phyloP scores from a whole-genome alignment of 2,797 vertebrate species.

The Enteromius thamalakanensis region DNA sequence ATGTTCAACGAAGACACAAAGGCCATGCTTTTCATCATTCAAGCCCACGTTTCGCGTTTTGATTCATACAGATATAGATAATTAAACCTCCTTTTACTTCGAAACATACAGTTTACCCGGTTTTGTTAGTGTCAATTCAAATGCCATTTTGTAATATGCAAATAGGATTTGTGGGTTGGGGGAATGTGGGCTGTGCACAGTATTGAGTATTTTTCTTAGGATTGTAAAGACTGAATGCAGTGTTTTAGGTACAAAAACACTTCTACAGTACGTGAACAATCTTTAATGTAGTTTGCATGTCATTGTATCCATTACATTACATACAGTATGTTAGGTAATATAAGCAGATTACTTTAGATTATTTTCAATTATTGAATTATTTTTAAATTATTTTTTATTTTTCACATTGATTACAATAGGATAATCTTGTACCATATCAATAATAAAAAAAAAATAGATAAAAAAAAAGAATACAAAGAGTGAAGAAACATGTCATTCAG shows the following conservation, averaged over 20 bases:
- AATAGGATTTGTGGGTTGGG: neutral
- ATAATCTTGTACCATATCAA: too few relatives aligned
- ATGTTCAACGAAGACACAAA: conserved; percentile 79
- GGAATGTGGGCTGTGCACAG: neutral
- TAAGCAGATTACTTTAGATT: too few relatives aligned
- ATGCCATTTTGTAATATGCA: conserved; percentile 9
- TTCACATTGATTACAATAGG: too few relatives aligned
- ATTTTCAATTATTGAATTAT: too few relatives aligned
- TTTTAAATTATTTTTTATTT: too few relatives aligned
- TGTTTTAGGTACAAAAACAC: neutral
- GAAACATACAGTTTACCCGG: conserved; percentile 8
- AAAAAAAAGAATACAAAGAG: too few relatives aligned
- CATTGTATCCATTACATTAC: neutral
- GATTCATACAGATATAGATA: conserved; percentile 64
- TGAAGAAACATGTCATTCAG: too few relatives aligned
- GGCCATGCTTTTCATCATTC: conserved; percentile 79
- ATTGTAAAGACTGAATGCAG: conserved; percentile 7
- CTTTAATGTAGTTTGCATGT: neutral
- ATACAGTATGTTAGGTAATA: too few relatives aligned
- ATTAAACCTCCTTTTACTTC: conserved; percentile 18
- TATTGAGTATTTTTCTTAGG: conserved; percentile 3
- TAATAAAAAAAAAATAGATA: too few relatives aligned
- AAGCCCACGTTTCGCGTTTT: conserved; percentile 62
- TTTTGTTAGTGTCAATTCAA: conserved; percentile 6
- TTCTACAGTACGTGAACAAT: neutral